These are phyloP conservation scores for Alces alces DNA, from an alignment of 2,113 vertebrate genomes.

Conservation along the genomic window DNA sequence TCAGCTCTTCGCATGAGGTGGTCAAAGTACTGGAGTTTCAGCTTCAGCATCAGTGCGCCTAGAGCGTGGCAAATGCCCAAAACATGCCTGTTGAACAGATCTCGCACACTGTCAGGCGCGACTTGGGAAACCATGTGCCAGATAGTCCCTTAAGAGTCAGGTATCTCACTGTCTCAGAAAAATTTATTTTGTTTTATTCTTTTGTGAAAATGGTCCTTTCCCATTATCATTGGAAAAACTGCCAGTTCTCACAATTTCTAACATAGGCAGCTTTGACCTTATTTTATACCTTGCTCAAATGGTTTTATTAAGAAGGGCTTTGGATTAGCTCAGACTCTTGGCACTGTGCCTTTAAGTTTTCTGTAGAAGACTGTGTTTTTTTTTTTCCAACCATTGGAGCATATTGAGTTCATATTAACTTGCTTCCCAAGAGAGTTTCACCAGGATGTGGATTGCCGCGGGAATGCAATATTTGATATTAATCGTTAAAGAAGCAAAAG, in stretches of 20 bases:
- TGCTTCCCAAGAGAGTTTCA: neutral
- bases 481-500: neutral
- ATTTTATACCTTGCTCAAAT: neutral
- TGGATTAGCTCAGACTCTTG: neutral
- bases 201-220: neutral
- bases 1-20: too few relatives aligned
- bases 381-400: neutral
- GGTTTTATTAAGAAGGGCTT: neutral
- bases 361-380: neutral
- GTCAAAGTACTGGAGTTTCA: too few relatives aligned
- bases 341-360: neutral
- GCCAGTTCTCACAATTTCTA: neutral
- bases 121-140: neutral
- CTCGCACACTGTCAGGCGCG: neutral
- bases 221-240: neutral
- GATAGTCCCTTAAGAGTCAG: neutral
- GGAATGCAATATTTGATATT: neutral
- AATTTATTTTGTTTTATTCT: neutral
- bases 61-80: neutral
- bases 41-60: neutral
- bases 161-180: neutral
- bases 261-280: neutral
- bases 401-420: neutral
- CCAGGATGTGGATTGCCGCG: too few relatives aligned
- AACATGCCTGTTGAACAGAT: neutral